These are phyloP conservation scores for Rallus crepitans DNA, from an alignment of 2,797 vertebrate genomes.

Conservation along the genomic window DNA sequence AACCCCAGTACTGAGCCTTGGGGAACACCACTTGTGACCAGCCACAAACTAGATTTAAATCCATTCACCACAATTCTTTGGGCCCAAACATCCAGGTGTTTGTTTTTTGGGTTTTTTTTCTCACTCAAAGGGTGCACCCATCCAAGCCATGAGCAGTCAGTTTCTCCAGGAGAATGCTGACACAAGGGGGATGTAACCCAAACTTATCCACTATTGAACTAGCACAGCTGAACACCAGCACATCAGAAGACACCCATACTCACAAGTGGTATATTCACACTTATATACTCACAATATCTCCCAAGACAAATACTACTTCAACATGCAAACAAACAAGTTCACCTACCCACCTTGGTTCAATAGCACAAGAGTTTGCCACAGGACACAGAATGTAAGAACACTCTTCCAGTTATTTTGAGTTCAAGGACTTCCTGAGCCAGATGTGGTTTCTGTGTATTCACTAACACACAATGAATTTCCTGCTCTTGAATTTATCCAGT, in stretches of 20 bases:
- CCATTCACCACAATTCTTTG: background rate
- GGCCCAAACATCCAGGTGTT: background rate
- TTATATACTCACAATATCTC: too few species aligned
- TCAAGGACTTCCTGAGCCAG: conserved; percentile 43
- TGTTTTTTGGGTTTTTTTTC: too few species aligned
- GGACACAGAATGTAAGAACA: background rate
- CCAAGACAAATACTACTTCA: background rate
- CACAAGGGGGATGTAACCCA: background rate
- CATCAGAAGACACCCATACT: background rate
- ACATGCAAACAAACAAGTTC: background rate
- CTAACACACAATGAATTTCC: conserved; percentile 26
- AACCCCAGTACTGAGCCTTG: background rate
- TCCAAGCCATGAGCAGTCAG: background rate
- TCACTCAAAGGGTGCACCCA: background rate
- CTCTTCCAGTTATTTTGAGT: background rate
- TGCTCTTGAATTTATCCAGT: background rate
- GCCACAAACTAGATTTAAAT: background rate
- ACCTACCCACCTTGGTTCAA: background rate
- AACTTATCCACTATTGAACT: background rate
- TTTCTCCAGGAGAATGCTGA: background rate
- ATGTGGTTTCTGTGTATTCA: background rate
- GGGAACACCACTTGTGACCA: background rate
- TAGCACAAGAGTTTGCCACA: background rate
- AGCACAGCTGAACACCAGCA: background rate
- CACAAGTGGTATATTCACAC: background rate